Conservation (phyloP, 2,113 vertebrate genomes). For the Sclerurus mexicanus region DNA sequence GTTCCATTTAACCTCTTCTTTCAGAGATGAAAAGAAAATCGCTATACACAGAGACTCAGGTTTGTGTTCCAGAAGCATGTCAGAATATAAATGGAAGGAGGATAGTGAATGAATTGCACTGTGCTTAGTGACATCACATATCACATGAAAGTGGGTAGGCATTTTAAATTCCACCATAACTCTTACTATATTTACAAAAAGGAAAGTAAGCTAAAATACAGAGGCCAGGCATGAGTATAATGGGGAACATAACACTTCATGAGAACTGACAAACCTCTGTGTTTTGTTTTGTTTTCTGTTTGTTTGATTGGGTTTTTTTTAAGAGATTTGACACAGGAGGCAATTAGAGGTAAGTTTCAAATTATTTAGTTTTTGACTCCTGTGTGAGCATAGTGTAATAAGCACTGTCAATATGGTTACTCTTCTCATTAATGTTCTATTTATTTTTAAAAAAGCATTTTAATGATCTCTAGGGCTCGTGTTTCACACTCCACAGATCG, state of each 20-base stretch:
- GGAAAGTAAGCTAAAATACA: neutral
- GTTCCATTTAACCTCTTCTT: neutral
- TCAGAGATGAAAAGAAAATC: neutral
- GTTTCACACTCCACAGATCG: neutral
- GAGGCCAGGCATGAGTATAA: neutral
- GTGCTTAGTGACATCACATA: neutral
- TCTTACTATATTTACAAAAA: neutral
- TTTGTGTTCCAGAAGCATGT: neutral
- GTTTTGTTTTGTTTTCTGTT: no score
- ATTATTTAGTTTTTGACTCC: neutral
- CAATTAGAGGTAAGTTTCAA: neutral
- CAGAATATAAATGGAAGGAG: neutral
- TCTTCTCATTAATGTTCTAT: neutral
- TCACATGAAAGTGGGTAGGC: neutral
- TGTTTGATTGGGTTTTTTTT: neutral
- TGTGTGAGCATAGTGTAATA: neutral
- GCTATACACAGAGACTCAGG: fast-evolving
- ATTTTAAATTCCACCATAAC: neutral
- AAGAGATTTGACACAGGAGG: neutral
- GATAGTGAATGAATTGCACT: neutral
- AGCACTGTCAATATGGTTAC: neutral
- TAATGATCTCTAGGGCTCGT: neutral
- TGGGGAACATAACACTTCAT: neutral
- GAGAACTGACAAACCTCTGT: neutral
- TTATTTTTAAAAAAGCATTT: neutral